Evolutionary conservation across 1,140 invertebrate genomes (phyloP).

Genomic region (Neoseiulus cucumeris): DNA sequence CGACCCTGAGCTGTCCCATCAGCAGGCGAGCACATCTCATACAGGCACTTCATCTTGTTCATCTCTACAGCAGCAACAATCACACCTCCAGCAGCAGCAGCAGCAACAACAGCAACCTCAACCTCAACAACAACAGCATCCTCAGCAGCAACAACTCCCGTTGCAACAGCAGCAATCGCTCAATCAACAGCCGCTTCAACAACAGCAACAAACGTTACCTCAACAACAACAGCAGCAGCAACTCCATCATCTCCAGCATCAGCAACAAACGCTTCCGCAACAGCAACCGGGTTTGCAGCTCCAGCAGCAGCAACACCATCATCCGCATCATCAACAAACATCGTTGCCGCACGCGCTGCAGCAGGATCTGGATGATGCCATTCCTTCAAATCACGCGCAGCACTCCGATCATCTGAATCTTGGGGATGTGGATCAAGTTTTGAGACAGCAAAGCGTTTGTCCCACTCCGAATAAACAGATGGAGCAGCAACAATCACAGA

Average conservation of each 20-base stretch:
- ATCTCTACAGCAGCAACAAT: neutral
- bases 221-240: neutral
- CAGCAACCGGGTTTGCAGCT: neutral
- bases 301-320: neutral
- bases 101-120: neutral
- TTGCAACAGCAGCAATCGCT: neutral
- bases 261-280: neutral
- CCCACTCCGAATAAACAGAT: no score
- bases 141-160: neutral
- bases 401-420: no score
- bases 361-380: no score
- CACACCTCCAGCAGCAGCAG: neutral
- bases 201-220: neutral
- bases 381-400: no score
- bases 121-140: neutral
- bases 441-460: no score
- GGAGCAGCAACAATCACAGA: neutral
- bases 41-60: no score
- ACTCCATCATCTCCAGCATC: neutral
- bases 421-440: no score
- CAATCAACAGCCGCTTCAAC: neutral
- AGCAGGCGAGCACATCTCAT: neutral
- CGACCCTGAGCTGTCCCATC: neutral
- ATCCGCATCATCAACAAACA: neutral
- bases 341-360: no score